These are phyloP conservation scores for Drosophila quinaria DNA, from an alignment of 2,888 invertebrate genomes.

Conservation along the genomic window DNA sequence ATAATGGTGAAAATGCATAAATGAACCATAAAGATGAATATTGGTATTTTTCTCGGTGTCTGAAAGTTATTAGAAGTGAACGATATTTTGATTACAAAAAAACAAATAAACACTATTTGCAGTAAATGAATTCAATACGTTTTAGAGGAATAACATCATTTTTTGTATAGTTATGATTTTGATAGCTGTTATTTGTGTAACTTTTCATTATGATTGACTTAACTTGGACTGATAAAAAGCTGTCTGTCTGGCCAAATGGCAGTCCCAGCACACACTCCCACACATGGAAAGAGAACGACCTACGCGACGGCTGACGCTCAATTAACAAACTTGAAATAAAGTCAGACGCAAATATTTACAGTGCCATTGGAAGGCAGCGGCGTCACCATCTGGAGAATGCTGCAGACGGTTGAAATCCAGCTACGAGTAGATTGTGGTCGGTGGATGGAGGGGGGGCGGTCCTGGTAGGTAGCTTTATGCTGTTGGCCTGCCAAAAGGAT, in stretches of 20 bases:
- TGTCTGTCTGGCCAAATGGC: slow-evolving; percentile 1
- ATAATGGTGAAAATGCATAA: too few relatives aligned
- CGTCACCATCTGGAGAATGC: slow-evolving; percentile 30
- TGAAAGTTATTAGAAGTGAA: too few relatives aligned
- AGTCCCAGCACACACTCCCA: slow-evolving; percentile 3
- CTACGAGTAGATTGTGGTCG: slow-evolving; percentile 1
- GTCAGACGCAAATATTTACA: slow-evolving; percentile 64
- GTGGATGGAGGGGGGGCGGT: background rate
- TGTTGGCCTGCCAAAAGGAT: slow-evolving; percentile 53
- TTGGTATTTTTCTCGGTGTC: too few relatives aligned
- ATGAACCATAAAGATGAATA: too few relatives aligned
- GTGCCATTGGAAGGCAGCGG: slow-evolving; percentile 25
- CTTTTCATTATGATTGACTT: background rate
- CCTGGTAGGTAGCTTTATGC: slow-evolving; percentile 15
- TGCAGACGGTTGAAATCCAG: slow-evolving; percentile 3
- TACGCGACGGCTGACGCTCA: slow-evolving; percentile 43
- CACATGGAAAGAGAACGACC: background rate
- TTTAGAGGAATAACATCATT: background rate
- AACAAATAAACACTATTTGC: too few relatives aligned
- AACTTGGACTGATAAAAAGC: slow-evolving; percentile 7
- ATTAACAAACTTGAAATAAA: slow-evolving; percentile 69
- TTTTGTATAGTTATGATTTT: background rate
- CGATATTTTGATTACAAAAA: too few relatives aligned
- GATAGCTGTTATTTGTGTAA: background rate
- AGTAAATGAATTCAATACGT: background rate